Evolutionary conservation across 2,888 invertebrate species (phyloP).

Genomic region (Cetonia aurata): DNA sequence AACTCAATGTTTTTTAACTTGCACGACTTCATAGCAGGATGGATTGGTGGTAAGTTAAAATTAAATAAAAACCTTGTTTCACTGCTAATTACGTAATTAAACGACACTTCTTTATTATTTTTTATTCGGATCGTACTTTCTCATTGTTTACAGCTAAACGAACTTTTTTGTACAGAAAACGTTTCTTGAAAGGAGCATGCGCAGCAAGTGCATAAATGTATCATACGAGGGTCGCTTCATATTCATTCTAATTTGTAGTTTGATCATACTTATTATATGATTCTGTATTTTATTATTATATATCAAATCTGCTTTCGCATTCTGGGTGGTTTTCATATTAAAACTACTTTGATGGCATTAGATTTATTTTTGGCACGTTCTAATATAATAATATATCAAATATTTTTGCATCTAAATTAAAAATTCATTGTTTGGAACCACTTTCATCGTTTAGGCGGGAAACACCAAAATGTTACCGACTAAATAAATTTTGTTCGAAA

Average conservation of each 20-base stretch:
- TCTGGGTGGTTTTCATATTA: no score
- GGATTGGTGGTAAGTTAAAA: constrained; percentile 68
- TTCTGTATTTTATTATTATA: no score
- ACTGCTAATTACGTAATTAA: constrained; percentile 25
- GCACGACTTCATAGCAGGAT: constrained; percentile 71
- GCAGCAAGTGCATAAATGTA: not conserved
- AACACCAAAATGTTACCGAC: no score
- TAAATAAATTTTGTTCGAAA: no score
- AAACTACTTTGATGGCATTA: no score
- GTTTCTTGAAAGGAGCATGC: constrained; percentile 28
- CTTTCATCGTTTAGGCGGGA: no score
- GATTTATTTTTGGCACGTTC: no score
- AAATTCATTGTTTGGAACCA: no score
- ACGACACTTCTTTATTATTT: constrained; percentile 4
- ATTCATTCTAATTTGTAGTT: not conserved
- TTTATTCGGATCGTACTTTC: constrained; percentile 8
- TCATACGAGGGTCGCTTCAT: constrained; percentile 7
- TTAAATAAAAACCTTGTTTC: not conserved
- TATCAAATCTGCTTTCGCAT: no score
- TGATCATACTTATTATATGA: no score
- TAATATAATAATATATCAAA: no score
- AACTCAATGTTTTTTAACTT: constrained; percentile 44
- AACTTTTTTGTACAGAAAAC: constrained; percentile 8
- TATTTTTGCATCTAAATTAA: no score
- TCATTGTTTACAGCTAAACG: constrained; percentile 40